Evolutionary conservation across 1,140 invertebrate genomes (phyloP), one percentile per base, ranked within the genome.

Genomic region (Gerris buenoi): DNA sequence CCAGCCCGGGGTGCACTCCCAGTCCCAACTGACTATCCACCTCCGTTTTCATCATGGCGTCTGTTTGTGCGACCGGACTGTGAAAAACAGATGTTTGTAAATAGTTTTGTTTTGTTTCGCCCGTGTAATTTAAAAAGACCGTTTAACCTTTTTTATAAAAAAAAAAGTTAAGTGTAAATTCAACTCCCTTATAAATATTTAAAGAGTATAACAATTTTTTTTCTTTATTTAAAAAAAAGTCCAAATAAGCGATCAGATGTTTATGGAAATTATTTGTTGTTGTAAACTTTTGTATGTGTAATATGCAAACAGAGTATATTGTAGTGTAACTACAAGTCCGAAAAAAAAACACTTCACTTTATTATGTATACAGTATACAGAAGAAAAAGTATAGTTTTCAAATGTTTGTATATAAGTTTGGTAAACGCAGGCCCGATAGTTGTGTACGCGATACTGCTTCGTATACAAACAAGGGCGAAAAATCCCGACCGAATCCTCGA

Each of bases 1-100:
- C 64, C 79, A 77, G 0, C n/a, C n/a, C n/a, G 80, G 79, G 66
- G 85, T 80, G 27, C 80, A 79, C 29, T 91, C 76, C 72, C 84
- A 26, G 15, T 10, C 62, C 25, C 25, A 26, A 27, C 62, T 26
- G 25, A 26, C 27, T 22, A 22, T 25, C 59, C 25, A 26, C 67
- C 58, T 64, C 67, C 18, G 61, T 46, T 61, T 69, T 69, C 59
- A 69, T 66, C 68, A 69, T 69, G 25, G 13, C 64, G 57, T 56
- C 23, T 27, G 60, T 61, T 61, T 25, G 23, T 2, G 27, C 13
- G 13, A 13, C 5, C 5, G 27, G 13, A 27, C 59, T 25, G 15
- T 60, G 25, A 63, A 67, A 67, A 28, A 63, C 63, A 60, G 33
- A 67, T 67, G 66, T 67, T 67, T 67, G 58, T 60, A 67, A 67